Evolutionary conservation across 2,888 invertebrate genomes (phyloP).

Genomic region (Liopterus haemorrhoidalis): DNA sequence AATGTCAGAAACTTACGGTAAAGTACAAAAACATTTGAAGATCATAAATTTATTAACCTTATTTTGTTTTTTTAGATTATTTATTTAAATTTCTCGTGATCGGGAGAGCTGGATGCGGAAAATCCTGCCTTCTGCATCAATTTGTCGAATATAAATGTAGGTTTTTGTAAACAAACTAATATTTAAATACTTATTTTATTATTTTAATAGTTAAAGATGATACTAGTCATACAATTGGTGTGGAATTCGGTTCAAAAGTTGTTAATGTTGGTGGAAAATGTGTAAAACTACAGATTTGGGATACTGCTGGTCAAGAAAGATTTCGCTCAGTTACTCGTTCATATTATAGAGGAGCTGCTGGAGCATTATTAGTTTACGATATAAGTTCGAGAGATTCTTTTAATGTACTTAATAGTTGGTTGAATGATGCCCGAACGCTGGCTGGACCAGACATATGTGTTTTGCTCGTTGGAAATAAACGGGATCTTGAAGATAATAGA

Average conservation of each 20-base stretch:
- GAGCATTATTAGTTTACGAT: conserved; percentile 86
- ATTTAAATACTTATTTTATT: conserved; percentile 4
- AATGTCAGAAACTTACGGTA: conserved; percentile 22
- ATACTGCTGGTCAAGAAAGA: conserved; percentile 52
- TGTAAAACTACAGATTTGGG: conserved; percentile 77
- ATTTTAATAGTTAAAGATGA: conserved; percentile 65
- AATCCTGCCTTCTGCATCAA: conserved; percentile 76
- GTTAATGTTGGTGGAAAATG: conserved; percentile 76
- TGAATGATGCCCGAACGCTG: conserved; percentile 71
- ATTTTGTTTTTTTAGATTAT: conserved; percentile 66
- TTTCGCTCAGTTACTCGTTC: conserved; percentile 64
- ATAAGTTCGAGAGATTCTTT: conserved; percentile 89
- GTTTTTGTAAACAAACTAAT: conserved; percentile 39
- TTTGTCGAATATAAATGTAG: conserved; percentile 82
- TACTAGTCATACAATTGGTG: conserved; percentile 78
- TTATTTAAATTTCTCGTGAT: conserved; percentile 80
- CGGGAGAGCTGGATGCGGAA: conserved; percentile 78
- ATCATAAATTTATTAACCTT: no score
- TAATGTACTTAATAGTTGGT: conserved; percentile 82
- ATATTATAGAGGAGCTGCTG: conserved; percentile 83
- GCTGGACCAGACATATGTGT: conserved; percentile 79
- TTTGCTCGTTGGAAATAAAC: conserved; percentile 75
- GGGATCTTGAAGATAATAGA: conserved; percentile 71
- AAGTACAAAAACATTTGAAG: conserved; percentile 1
- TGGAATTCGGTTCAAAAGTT: conserved; percentile 82